phyloP scores from a whole-genome alignment of 2,888 invertebrate species.

The Tipula vernalis region DNA sequence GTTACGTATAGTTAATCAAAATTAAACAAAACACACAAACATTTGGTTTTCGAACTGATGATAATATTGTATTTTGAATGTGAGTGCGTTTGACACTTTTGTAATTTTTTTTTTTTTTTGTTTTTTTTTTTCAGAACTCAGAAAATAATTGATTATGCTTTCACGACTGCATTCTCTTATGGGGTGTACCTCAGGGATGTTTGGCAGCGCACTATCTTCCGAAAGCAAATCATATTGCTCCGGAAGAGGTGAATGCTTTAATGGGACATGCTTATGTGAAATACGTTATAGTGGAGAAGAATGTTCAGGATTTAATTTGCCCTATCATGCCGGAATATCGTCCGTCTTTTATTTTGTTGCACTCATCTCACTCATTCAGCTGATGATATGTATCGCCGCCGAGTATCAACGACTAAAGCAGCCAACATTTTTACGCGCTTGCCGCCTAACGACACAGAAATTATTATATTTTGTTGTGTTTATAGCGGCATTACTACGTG shows the following conservation, averaged over 20 bases:
- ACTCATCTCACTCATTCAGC: slow-evolving; percentile 69
- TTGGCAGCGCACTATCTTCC: slow-evolving; percentile 20
- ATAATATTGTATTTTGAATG: background rate
- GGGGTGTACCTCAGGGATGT: slow-evolving; percentile 35
- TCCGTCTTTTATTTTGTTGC: slow-evolving; percentile 73
- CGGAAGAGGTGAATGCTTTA: slow-evolving; percentile 81
- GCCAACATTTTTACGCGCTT: slow-evolving; percentile 67
- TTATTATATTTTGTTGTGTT: slow-evolving; percentile 77
- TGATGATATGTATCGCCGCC: slow-evolving; percentile 68
- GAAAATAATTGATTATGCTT: slow-evolving; percentile 24
- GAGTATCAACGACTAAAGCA: slow-evolving; percentile 76
- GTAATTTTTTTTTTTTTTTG: background rate
- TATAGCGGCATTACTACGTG: slow-evolving; percentile 70
- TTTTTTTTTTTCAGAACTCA: slow-evolving; percentile 11
- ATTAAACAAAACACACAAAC: background rate
- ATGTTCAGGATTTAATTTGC: slow-evolving; percentile 71
- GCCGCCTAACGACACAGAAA: slow-evolving; percentile 81
- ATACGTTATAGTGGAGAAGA: slow-evolving; percentile 74
- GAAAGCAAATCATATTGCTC: slow-evolving; percentile 47
- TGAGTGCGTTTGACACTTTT: background rate
- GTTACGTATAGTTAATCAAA: background rate
- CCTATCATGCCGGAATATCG: slow-evolving; percentile 61
- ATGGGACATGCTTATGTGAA: slow-evolving; percentile 85
- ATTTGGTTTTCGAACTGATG: background rate
- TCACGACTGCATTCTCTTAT: slow-evolving; percentile 33